A percentile compares a stretch with the other conserved stretches of the same genome.
Conservation (phyloP, 2,888 invertebrate species). For the Melinaea menophilus region DNA sequence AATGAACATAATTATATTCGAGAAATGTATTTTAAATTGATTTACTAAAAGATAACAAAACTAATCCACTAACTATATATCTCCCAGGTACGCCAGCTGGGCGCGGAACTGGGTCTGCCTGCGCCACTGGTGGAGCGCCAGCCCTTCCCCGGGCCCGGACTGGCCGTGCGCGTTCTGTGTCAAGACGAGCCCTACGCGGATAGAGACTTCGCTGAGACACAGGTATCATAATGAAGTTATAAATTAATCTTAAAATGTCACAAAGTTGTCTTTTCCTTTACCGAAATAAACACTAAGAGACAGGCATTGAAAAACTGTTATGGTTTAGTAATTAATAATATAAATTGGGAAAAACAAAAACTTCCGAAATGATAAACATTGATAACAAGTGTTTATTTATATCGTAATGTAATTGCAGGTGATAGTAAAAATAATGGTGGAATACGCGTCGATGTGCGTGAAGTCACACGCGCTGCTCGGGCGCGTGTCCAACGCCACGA, state of each 20-base stretch:
- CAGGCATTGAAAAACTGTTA: no score
- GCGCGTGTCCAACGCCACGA: conserved; percentile 88
- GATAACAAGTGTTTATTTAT: no score
- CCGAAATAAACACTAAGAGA: no score
- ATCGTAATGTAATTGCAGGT: conserved; percentile 71
- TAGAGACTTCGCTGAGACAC: conserved; percentile 96
- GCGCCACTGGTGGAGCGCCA: conserved; percentile 93
- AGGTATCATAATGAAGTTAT: conserved; percentile 67
- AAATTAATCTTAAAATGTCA: background rate
- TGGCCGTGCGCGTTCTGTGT: conserved; percentile 97
- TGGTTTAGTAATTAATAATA: no score
- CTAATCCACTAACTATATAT: background rate
- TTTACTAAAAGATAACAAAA: no score
- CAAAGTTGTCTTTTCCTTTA: no score
- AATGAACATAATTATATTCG: no score
- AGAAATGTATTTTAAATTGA: no score
- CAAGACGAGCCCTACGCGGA: conserved; percentile 97
- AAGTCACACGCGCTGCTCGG: conserved; percentile 95
- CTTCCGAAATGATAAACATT: no score
- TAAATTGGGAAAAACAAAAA: no score
- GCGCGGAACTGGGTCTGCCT: conserved; percentile 93
- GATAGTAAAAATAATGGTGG: conserved; percentile 95
- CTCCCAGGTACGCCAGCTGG: conserved; percentile 85
- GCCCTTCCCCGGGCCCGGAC: conserved; percentile 99
- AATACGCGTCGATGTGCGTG: conserved; percentile 93